Base-by-base conservation (phyloP, 2,888 invertebrate genomes). In the Sinohyriopsis cumingii region DNA sequence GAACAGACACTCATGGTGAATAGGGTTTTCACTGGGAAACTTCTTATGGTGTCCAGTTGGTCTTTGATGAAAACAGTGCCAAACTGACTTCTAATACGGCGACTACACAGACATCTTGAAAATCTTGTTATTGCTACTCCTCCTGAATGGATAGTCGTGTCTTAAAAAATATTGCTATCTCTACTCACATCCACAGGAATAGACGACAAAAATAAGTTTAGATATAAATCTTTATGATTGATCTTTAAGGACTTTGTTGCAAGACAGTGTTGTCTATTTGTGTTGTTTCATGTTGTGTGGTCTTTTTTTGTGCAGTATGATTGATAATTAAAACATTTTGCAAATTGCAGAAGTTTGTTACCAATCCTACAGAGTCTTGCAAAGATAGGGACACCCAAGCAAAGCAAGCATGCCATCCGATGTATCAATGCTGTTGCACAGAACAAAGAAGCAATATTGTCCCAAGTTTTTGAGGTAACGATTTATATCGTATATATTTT, bases 351-450 rank as follows among this genome's bases (percentile, higher is more conserved):
- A 64, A 93, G 93, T 75, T 90, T 98, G 88, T 94, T 95, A 55
- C 95, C 96, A 2, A 93, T 96, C 65, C 95, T 98, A 90, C 95
- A 95, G 88, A 94, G 94, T 67, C 94, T 97, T 88, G 95, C 96
- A 0, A 94, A 95, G 84, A 93, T 94, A 60, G 98, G 98, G 19
- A 95, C 96, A 5, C 95, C 96, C 1, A 97, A 97, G 90, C 98
- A 98, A 91, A 97, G 98, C 9, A 99, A 99, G 91, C 97, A 98
- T 86, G 97, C 98, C 5, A 95, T 99, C 73, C 93, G 96, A 80
- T 98, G 98, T 90, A 93, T 99, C 67, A 86, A 87, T 78, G 84
- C 84, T 25, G 85, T 91, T 45, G 87, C 88, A 69, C 74, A 78
- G 57, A 85, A 86, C 72, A 87, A 85, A 72, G 87, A 86, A 55